Percentiles rank a stretch among this genome's conserved stretches.
Evolutionary conservation across 2,888 invertebrate species (phyloP).

Genomic region (Adelognathus sp.): DNA sequence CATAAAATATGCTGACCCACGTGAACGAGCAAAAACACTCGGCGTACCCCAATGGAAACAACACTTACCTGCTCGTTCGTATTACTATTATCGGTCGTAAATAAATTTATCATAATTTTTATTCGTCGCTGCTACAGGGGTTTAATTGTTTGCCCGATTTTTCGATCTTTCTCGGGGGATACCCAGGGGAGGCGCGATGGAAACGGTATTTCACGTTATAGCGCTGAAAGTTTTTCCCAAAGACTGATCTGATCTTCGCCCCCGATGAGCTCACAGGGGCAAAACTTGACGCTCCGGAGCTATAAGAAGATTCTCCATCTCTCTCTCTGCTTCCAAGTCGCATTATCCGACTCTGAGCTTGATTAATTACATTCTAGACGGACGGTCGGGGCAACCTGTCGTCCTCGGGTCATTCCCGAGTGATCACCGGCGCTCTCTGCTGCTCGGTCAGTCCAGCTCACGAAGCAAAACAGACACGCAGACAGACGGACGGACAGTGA

Average conservation of each 20-base stretch:
- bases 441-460: conserved; percentile 2
- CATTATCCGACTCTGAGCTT: conserved; percentile 72
- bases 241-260: conserved; percentile 26
- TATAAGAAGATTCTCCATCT: conserved; percentile 36
- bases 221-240: conserved; percentile 13
- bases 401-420: conserved; percentile 60
- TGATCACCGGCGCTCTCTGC: conserved; percentile 46
- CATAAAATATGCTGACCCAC: conserved; percentile 8
- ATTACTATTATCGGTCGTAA: background rate
- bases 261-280: conserved; percentile 10
- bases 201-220: conserved; percentile 19
- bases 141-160: background rate
- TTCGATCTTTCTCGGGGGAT: background rate
- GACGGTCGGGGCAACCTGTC: conserved; percentile 64
- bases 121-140: background rate
- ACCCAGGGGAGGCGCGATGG: background rate
- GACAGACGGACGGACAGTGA: background rate
- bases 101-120: conserved; percentile 29
- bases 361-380: conserved; percentile 74
- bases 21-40: background rate
- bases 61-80: background rate
- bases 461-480: conserved; percentile 19
- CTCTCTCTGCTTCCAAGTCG: conserved; percentile 47
- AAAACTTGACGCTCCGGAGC: conserved; percentile 4
- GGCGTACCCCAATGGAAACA: background rate